Base-by-base conservation (phyloP, 2,113 vertebrate genomes). In the Polyodon spathula region DNA sequence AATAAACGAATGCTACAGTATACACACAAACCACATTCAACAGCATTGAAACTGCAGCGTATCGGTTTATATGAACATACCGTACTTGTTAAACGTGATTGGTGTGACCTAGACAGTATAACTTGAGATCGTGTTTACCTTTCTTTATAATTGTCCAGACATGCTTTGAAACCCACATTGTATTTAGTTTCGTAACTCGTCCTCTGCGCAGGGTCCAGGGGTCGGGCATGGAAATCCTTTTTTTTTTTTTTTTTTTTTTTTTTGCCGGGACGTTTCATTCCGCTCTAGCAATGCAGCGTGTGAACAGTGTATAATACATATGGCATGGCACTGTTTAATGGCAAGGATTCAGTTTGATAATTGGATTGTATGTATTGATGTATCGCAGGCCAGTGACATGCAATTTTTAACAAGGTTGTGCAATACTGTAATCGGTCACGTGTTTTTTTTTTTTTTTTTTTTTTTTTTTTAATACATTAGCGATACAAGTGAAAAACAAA, bases 111-210 rank as follows among this genome's bases (percentile, higher is more conserved):
- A 11, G 3, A 14, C 12, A 37, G 2, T 56, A 40, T 37, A 59
- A n/a, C 15, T 12, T 27, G 27, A 27, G 3, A 2, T 27, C 2
- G 27, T 37, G 54, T 53, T 53, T 68, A 86, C 86, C 75, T 73
- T 60, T 78, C 3, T 70, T 67, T 4, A 68, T 60, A 4, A 77
- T 52, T 40, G 68, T 70, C 6, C 74, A 75, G 41, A 84, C 37
- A 6, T 72, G 65, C 15, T 73, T 73, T 8, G 63, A 62, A 17
- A 78, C 57, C 82, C 73, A 86, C 86, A 88, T 86, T 0, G 1
- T 40, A n/a, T n/a, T n/a, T n/a, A n/a, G n/a, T n/a, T 43, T 27
- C 16, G 40, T 4, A 6, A 46, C 0, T 37, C 62, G 39, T 66
- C 54, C 56, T 4, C 43, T 16, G 55, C 64, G 64, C 4, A 4